A percentile compares a stretch with the other conserved stretches of the same genome.
These are phyloP conservation scores for Brachynemurus nebulosus DNA, from an alignment of 2,888 invertebrate species.

Conservation along the genomic window DNA sequence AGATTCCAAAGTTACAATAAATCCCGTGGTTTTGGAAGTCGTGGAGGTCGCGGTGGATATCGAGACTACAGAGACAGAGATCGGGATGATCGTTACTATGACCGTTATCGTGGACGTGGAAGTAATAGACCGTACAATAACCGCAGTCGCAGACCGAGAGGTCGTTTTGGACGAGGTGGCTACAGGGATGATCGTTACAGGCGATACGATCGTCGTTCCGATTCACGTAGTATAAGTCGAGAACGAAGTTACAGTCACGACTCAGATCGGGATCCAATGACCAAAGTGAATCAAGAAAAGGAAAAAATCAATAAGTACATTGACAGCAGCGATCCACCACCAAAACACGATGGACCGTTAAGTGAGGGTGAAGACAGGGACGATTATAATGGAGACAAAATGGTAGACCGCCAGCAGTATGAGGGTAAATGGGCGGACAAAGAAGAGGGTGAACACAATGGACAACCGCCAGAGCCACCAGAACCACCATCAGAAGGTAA, in stretches of 20 bases:
- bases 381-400: slow-evolving; percentile 33
- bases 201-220: slow-evolving; percentile 39
- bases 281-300: slow-evolving; percentile 37
- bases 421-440: slow-evolving; percentile 53
- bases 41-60: slow-evolving; percentile 29
- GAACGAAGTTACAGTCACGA: slow-evolving; percentile 27
- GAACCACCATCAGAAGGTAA: slow-evolving; percentile 7
- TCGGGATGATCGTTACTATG: slow-evolving; percentile 19
- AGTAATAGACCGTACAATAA: slow-evolving; percentile 28
- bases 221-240: slow-evolving; percentile 44
- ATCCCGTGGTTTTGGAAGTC: slow-evolving; percentile 28
- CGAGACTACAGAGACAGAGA: slow-evolving; percentile 28
- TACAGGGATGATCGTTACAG: slow-evolving; percentile 56
- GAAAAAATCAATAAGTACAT: slow-evolving; percentile 44
- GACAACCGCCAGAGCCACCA: slow-evolving; percentile 11
- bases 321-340: slow-evolving; percentile 29
- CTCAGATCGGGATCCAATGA: slow-evolving; percentile 33
- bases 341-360: slow-evolving; percentile 39
- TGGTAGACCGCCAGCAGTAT: slow-evolving; percentile 46
- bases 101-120: slow-evolving; percentile 27
- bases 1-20: slow-evolving; percentile 53
- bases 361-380: slow-evolving; percentile 44
- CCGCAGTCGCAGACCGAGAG: slow-evolving; percentile 24
- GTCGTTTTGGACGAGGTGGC: slow-evolving; percentile 29
- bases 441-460: slow-evolving; percentile 24